These are phyloP conservation scores for Caenorhabditis remanei DNA, from an alignment of 1,140 invertebrate genomes.

Conservation along the genomic window DNA sequence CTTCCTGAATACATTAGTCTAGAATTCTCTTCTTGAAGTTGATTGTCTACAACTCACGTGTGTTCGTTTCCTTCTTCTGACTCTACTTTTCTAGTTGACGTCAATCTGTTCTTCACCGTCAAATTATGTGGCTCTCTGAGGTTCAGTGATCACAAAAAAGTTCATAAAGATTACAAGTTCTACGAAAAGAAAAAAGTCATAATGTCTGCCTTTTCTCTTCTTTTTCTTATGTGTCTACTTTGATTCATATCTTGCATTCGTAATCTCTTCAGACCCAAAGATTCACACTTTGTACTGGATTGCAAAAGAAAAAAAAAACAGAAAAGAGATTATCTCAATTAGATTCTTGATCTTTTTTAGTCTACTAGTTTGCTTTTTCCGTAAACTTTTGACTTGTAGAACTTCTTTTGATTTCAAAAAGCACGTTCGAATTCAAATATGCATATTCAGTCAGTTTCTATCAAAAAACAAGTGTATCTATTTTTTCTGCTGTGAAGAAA, in stretches of 20 bases:
- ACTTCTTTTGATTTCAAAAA: not conserved
- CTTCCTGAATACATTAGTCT: too few relatives aligned
- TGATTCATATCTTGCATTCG: not conserved
- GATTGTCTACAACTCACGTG: not conserved
- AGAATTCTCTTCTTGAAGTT: conserved; percentile 6
- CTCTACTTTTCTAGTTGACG: not conserved
- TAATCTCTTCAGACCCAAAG: not conserved
- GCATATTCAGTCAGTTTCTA: too few relatives aligned
- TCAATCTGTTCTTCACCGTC: conserved; percentile 5
- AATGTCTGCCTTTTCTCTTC: not conserved
- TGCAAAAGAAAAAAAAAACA: not conserved
- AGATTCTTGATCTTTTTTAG: conserved; percentile 16
- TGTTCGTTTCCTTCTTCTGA: not conserved
- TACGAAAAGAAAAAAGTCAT: not conserved
- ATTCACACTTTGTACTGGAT: conserved; percentile 27
- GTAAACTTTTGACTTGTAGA: not conserved
- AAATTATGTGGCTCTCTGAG: not conserved
- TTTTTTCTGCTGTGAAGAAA: too few relatives aligned
- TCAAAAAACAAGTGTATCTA: too few relatives aligned
- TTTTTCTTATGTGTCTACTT: not conserved
- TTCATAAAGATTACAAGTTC: conserved; percentile 16
- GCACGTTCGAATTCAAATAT: not conserved
- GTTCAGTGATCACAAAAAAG: conserved; percentile 10
- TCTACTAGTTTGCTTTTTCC: not conserved
- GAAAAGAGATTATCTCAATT: not conserved